These are phyloP conservation scores for Montipora efflorescens DNA, from an alignment of 64 coral and sea anemone genomes.

Conservation along the genomic window DNA sequence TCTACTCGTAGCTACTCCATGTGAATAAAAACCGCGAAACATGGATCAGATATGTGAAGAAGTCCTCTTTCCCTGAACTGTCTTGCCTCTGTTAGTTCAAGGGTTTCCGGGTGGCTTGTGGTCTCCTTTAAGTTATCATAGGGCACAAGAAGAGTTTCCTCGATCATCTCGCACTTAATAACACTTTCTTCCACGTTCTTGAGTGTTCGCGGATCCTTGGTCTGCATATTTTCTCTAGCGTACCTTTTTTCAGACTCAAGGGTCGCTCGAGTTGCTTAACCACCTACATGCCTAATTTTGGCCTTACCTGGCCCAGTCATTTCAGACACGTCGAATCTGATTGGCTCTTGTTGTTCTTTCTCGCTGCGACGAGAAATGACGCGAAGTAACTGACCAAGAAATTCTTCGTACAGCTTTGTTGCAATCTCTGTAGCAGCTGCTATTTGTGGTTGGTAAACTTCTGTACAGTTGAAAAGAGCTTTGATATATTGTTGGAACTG, in stretches of 20 bases:
- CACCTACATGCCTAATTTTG: constrained; percentile 37
- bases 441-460: neutral
- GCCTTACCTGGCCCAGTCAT: neutral
- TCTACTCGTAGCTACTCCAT: constrained; percentile 50
- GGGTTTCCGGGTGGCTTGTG: constrained; percentile 22
- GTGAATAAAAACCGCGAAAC: constrained; percentile 32
- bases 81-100: constrained; percentile 50
- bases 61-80: constrained; percentile 53
- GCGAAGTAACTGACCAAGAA: neutral
- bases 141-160: constrained; percentile 27
- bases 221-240: neutral
- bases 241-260: neutral
- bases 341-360: neutral
- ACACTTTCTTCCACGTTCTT: neutral
- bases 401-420: neutral
- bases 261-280: neutral
- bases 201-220: neutral
- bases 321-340: neutral
- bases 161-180: constrained; percentile 33
- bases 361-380: neutral
- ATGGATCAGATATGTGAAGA: constrained; percentile 47
- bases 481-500: neutral
- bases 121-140: neutral
- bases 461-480: neutral
- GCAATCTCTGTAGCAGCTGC: neutral